Base-by-base conservation (phyloP, 2,888 invertebrate genomes). In the Aplocera efformata region DNA sequence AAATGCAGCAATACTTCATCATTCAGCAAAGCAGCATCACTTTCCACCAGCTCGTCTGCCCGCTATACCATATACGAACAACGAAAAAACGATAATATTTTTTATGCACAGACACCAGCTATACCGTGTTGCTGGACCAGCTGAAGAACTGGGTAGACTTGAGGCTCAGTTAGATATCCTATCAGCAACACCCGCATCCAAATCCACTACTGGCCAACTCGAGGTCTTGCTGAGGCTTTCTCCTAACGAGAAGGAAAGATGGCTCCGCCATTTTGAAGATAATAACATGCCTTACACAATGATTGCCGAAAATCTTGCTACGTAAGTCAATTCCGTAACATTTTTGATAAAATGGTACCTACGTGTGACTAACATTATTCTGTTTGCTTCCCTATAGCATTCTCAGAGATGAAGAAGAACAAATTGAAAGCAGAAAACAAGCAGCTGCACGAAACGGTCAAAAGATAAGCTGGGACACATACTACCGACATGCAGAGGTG, bases 391-490 rank as follows among this genome's bases (percentile, higher is more conserved):
- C 13, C 42, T 63, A 35, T 35, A 83, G 85, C 3, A 72, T 83
- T 24, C 63, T 85, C 9, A 79, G 80, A 8, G 59, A 71, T 20
- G 80, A 85, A 60, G 81, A 83, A 40, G 52, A 51, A 6, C 51
- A 71, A 53, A 61, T 76, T n/a, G 26, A 60, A 10, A 53, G 27
- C 10, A 50, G 59, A 1, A 75, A 57, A 58, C 39, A 50, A 25
- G 50, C 62, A 17, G 71, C 71, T 0, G 65, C 53, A 31, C 60
- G 61, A n/a, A 74, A 54, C 20, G 74, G 75, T 7, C 58, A 62
- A n/a, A 63, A 69, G 0, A 77, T 83, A n/a, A 64, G 67, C 21
- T 85, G 77, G 74, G 77, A 82, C 32, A 65, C 73, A 1, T 85
- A 79, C 53, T 82, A 84, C 53, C 66, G 65, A 13, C 58, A 67